phyloP scores from a whole-genome alignment of 2,113 vertebrate genomes.

The Bettongia penicillata region DNA sequence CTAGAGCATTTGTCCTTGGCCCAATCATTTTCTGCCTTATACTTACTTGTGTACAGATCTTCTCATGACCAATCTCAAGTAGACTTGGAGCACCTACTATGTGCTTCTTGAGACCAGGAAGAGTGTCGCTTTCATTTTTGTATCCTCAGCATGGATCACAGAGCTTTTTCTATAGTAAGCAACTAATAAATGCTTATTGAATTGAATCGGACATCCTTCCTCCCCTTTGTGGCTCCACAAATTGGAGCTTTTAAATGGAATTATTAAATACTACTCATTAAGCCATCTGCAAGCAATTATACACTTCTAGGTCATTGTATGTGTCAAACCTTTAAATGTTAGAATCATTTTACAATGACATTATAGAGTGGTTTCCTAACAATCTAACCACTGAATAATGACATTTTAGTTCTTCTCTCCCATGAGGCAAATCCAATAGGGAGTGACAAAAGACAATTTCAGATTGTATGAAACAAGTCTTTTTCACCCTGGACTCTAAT shows the following conservation, averaged over 20 bases:
- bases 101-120: background rate
- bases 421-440: background rate
- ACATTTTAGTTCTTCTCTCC: background rate
- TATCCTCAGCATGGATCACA: background rate
- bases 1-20: background rate
- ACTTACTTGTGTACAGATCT: background rate
- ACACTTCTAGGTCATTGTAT: background rate
- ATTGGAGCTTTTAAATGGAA: background rate
- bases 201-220: background rate
- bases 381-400: background rate
- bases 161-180: background rate
- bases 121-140: background rate
- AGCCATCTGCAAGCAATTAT: background rate
- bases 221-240: background rate
- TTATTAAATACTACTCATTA: background rate
- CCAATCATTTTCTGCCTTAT: background rate
- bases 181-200: background rate
- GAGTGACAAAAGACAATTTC: background rate
- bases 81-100: background rate
- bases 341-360: background rate
- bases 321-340: background rate
- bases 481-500: background rate
- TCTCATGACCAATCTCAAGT: background rate
- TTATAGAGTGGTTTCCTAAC: background rate
- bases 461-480: background rate